Base-by-base conservation (phyloP, 2,888 invertebrate species). In the Agonopterix arenella region DNA sequence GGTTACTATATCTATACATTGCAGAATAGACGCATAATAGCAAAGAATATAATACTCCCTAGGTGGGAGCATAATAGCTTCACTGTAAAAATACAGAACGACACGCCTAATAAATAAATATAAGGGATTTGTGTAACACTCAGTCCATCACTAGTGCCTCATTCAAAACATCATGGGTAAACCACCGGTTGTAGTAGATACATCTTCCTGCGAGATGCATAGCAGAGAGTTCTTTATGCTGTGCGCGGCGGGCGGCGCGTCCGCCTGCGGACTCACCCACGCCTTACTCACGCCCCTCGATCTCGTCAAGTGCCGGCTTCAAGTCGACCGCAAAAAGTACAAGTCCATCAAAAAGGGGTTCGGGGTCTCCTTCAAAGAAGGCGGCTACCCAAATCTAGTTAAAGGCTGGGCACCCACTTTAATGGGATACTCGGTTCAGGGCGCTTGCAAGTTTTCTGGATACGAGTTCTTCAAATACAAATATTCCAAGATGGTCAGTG, bases 381-480 rank as follows among this genome's bases (percentile, higher is more conserved):
- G 95, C 62, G 96, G 96, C 11, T 48, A 81, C 2, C 76, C 90
- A n/a, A 95, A 95, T 54, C 83, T 97, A 56, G 93, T 91, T 36
- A 94, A 93, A 70, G 97, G 97, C 59, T 97, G 97, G 97, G 96
- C 96, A 44, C 97, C 97, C 36, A 97, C 97, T 5, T 82, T 93
- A 11, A 83, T 96, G 60, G 97, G 97, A 41, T 97, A 97, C 81
- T 95, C 96, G 3, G 70, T 79, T 2, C 83, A 90, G 86, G 95
- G 95, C 51, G 79, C 93, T 9, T 93, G 92, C 73, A 97, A 97
- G 80, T 97, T 97, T 78, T 92, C 94, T 50, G 93, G 97, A 51
- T 97, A 97, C 81, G 97, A 97, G 85, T 91, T 93, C 55, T 97
- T 97, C 89, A 97, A 97, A 83, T 92, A 93, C 52, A 71, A 93